Evolutionary conservation across 2,888 invertebrate genomes (phyloP), one percentile per base, ranked within the genome.

Genomic region (Scaptomyza parva): DNA sequence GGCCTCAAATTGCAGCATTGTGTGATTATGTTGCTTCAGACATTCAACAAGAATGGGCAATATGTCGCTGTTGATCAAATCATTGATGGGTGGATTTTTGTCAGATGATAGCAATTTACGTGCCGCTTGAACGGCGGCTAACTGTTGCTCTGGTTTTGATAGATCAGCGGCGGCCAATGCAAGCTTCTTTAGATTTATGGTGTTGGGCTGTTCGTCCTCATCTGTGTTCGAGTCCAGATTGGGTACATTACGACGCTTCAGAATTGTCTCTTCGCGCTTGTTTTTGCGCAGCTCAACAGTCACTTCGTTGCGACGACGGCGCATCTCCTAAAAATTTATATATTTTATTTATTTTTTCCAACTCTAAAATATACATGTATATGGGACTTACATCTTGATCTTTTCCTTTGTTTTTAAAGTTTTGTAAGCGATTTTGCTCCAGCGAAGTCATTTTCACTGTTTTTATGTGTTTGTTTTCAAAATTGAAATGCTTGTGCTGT

Each of bases 401-500:
- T 94, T 99, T 99, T 91, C 99, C 99, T 94, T 97, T 97, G 94
- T 99, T 99, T 95, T 99, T 99, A 93, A 98, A 98, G 92, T 95
- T 96, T 93, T 96, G 96, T 94, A 97, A 95, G 93, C 97, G 96
- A 94, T 95, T 91, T 70, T 89, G 90, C 60, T 91, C 90, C 74
- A 91, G 79, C 77, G 88, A 89, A 63, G 89, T 89, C 88, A 89
- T 89, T 78, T 81, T 89, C 41, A 55, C 58, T 71, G 55, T 70
- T 30, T 71, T n/a, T 41, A 26, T 50, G 22, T 48, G 28, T 60
- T 22, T 63, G n/a, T 48, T 33, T 35, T 11, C 33, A 58, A 63
- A 55, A 48, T 18, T 55, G 22, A 62, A 63, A 66, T 66, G 45
- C 43, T 43, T 48, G 24, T 53, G 41, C 18, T 43, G 53, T 50